Conservation (phyloP, 92 coral and sea anemone species). For the Chrysogorgia sp. region DNA sequence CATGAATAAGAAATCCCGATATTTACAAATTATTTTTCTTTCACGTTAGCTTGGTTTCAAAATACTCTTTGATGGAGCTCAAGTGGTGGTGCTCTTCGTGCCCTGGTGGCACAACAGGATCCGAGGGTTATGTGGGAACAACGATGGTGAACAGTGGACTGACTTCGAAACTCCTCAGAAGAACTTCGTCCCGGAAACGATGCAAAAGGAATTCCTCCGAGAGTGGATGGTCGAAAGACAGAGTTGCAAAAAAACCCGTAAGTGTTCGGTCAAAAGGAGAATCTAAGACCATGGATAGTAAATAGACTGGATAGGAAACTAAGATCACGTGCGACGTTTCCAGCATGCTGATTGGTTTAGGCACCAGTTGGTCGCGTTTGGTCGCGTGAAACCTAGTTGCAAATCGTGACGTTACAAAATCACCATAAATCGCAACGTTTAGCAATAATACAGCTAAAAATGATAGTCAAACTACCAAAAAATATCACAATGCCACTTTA, state of each 20-base stretch:
- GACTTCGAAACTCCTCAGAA: conserved; percentile 42
- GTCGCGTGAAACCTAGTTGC: too few relatives aligned
- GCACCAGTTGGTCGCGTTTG: too few relatives aligned
- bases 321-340: too few relatives aligned
- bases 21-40: not conserved
- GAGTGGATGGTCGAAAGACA: conserved; percentile 29
- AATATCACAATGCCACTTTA: too few relatives aligned
- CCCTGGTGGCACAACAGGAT: conserved; percentile 69
- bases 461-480: too few relatives aligned
- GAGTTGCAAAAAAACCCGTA: conserved; percentile 5
- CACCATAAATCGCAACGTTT: too few relatives aligned
- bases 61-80: conserved; percentile 33
- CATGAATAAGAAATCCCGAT: not conserved
- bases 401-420: too few relatives aligned
- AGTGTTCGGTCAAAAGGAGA: not conserved
- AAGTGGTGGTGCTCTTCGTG: conserved; percentile 57
- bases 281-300: too few relatives aligned
- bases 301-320: too few relatives aligned
- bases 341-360: too few relatives aligned
- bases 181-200: conserved; percentile 22
- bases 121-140: conserved; percentile 84
- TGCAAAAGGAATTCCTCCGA: conserved; percentile 23
- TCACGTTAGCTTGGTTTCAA: conserved; percentile 25
- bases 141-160: conserved; percentile 75
- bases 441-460: too few relatives aligned